Evolutionary conservation across 2,797 vertebrate species (phyloP).

Genomic region (Gallinago nigripennis): DNA sequence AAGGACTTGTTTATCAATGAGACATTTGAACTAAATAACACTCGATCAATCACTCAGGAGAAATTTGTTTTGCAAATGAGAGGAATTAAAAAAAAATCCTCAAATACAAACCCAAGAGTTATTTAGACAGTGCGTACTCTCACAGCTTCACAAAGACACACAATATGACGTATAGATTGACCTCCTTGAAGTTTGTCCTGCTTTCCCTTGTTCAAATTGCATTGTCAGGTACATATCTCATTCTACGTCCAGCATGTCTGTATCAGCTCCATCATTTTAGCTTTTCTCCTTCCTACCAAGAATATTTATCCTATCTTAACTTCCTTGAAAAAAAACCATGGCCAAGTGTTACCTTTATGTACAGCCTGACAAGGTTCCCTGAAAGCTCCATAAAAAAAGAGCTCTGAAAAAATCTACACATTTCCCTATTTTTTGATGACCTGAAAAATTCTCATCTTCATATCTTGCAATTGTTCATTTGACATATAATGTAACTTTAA

Average conservation of each 20-base stretch:
- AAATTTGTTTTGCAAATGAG: neutral
- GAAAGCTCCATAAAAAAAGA: neutral
- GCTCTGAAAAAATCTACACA: neutral
- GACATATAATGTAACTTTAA: neutral
- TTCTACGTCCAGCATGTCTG: neutral
- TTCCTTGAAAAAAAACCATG: neutral
- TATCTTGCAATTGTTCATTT: neutral
- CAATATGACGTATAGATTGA: neutral
- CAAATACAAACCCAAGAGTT: neutral
- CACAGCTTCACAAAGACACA: neutral
- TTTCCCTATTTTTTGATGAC: neutral
- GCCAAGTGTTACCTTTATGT: neutral
- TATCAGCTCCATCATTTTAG: neutral
- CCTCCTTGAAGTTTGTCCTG: accelerated
- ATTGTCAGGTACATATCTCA: neutral
- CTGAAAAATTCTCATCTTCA: neutral
- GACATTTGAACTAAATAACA: neutral
- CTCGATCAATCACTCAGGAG: neutral
- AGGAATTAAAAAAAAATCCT: neutral
- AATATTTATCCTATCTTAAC: neutral
- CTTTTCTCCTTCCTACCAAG: neutral
- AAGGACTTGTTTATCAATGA: neutral
- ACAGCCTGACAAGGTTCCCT: neutral
- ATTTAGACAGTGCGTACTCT: neutral
- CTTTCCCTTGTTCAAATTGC: neutral